phyloP scores from a whole-genome alignment of 2,113 vertebrate species.

The Campylomormyrus numenius region DNA sequence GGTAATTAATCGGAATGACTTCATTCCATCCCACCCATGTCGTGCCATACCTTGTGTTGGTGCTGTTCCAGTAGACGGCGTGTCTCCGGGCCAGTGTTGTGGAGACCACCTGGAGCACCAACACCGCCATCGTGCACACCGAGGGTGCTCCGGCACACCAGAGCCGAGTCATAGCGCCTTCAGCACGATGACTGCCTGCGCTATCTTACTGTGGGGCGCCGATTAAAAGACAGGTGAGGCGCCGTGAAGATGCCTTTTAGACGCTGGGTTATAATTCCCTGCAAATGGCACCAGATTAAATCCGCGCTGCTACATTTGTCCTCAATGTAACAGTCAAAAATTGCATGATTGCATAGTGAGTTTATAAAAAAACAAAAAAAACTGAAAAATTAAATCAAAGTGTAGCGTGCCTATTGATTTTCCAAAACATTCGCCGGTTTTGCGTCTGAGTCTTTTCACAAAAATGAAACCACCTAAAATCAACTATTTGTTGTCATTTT shows the following conservation, averaged over 20 bases:
- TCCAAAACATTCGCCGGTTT: not conserved
- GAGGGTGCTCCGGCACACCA: slow-evolving; percentile 40
- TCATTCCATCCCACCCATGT: not conserved
- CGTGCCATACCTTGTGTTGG: slow-evolving; percentile 55
- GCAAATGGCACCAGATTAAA: not conserved
- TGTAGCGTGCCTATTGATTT: not conserved
- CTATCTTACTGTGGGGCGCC: not conserved
- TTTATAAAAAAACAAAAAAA: not conserved
- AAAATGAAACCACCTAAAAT: not conserved
- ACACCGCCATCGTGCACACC: slow-evolving; percentile 42
- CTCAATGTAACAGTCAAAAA: not conserved
- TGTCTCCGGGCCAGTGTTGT: slow-evolving; percentile 53
- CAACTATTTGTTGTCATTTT: not conserved
- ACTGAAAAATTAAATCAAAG: not conserved
- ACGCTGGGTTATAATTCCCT: not conserved
- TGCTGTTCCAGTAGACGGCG: slow-evolving; percentile 65
- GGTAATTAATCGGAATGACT: not conserved
- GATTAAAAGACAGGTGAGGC: slow-evolving; percentile 4
- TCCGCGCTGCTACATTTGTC: not conserved
- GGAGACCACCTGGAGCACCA: slow-evolving; percentile 50
- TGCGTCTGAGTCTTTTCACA: not conserved
- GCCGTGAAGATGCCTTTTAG: not conserved
- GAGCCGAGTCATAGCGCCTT: slow-evolving; percentile 44
- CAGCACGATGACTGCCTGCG: not conserved
- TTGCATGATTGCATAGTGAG: not conserved